These are phyloP conservation scores for Diadophis punctatus DNA, from an alignment of 2,113 vertebrate genomes.

Conservation along the genomic window DNA sequence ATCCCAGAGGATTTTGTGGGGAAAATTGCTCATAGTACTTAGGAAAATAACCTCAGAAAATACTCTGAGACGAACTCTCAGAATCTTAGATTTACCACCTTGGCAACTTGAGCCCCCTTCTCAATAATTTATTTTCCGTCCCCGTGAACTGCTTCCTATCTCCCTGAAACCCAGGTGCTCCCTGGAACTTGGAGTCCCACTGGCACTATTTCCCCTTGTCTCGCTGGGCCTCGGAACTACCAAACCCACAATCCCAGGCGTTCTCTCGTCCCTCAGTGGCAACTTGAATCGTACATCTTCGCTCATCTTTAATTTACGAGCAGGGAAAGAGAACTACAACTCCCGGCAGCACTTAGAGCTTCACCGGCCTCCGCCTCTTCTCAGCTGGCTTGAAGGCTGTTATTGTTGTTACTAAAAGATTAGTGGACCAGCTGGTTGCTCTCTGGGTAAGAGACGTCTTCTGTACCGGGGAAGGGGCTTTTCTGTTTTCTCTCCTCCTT, in stretches of 20 bases:
- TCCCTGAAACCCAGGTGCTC: neutral
- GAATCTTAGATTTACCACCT: neutral
- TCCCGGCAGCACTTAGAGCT: conserved; percentile 42
- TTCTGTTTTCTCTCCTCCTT: neutral
- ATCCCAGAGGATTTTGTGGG: neutral
- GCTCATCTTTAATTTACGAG: fast-evolving
- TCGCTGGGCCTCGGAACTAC: conserved; percentile 34
- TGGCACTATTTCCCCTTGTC: neutral
- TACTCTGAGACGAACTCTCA: neutral
- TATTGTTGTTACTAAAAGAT: conserved; percentile 71
- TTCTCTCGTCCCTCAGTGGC: conserved; percentile 23
- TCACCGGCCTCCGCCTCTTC: conserved; percentile 44
- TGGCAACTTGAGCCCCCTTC: neutral
- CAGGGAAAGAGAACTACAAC: conserved; percentile 36
- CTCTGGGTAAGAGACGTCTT: conserved; percentile 68
- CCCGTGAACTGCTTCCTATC: neutral
- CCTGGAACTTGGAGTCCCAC: conserved; percentile 50
- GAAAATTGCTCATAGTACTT: neutral
- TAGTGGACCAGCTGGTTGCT: conserved; percentile 70
- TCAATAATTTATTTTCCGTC: neutral
- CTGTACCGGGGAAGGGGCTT: conserved; percentile 29
- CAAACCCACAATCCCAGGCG: conserved; percentile 25
- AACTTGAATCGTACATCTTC: conserved; percentile 5
- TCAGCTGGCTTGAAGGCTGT: conserved; percentile 54
- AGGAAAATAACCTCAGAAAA: neutral